phyloP scores from a whole-genome alignment of 2,888 invertebrate genomes.

The Drosophila ezoana region DNA sequence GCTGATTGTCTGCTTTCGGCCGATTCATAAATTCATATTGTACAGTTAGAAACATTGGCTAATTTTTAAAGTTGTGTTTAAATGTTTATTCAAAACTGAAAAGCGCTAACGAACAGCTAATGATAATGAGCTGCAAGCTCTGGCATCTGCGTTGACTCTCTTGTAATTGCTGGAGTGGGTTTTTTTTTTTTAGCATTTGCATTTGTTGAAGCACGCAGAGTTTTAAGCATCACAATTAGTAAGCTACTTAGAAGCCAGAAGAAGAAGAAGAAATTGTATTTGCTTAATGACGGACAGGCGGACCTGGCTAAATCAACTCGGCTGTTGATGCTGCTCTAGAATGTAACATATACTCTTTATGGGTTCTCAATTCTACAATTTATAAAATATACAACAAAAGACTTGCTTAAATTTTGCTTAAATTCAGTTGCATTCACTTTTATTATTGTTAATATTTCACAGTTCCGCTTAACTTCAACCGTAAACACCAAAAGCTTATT shows the following conservation, averaged over 20 bases:
- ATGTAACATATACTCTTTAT: no score
- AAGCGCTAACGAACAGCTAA: slow-evolving; percentile 30
- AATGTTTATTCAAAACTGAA: slow-evolving; percentile 30
- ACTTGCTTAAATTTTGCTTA: no score
- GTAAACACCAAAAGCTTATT: background rate
- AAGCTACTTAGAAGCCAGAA: background rate
- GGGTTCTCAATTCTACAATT: no score
- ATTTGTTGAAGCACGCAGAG: background rate
- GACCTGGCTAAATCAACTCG: no score
- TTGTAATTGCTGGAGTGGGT: slow-evolving; percentile 10
- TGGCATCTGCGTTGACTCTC: background rate
- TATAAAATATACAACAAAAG: no score
- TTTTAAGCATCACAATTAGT: background rate
- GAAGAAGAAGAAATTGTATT: background rate
- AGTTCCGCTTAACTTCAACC: background rate
- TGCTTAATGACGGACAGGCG: no score
- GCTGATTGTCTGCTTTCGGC: slow-evolving; percentile 23
- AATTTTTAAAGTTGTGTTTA: slow-evolving; percentile 18
- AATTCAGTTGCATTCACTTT: no score
- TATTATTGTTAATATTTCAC: no score
- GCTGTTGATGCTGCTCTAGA: no score
- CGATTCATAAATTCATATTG: slow-evolving; percentile 3
- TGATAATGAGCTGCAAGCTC: slow-evolving; percentile 22
- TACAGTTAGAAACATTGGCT: slow-evolving; percentile 29
- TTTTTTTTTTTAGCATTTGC: background rate